phyloP scores from a whole-genome alignment of 2,797 vertebrate genomes.

The Dendrocincla fuliginosa region DNA sequence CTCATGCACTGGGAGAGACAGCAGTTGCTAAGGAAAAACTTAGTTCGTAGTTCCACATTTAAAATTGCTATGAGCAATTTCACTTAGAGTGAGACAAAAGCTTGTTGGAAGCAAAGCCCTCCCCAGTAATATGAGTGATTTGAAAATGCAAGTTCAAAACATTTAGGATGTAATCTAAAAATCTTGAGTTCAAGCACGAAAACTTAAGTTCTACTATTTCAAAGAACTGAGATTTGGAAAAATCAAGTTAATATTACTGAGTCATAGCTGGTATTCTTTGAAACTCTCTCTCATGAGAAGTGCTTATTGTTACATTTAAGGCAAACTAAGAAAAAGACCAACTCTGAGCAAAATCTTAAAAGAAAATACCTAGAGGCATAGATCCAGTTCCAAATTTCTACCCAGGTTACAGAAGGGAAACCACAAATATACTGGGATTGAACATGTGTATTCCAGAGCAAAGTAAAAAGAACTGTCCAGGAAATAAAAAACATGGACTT shows the following conservation, averaged over 20 bases:
- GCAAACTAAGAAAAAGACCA: background rate
- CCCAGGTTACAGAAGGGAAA: background rate
- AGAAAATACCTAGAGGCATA: background rate
- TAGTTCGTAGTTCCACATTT: background rate
- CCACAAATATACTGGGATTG: background rate
- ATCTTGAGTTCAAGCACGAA: background rate
- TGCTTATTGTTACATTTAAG: background rate
- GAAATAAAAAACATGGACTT: background rate
- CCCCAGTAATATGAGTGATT: background rate
- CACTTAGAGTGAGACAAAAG: background rate
- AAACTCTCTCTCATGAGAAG: background rate
- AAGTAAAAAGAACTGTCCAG: background rate
- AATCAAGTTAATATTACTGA: background rate
- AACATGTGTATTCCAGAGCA: background rate
- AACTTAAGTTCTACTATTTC: background rate
- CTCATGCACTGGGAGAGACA: background rate
- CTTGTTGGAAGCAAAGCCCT: background rate
- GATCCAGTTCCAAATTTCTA: background rate
- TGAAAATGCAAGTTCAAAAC: background rate
- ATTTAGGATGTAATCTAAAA: background rate
- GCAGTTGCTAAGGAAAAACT: constrained; percentile 22
- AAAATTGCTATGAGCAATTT: background rate
- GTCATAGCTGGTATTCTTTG: background rate
- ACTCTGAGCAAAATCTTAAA: background rate
- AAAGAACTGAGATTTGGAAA: background rate